Percentiles rank a stretch among this genome's conserved stretches.
phyloP scores from a whole-genome alignment of 2,888 invertebrate species.

The Archips xylosteana region DNA sequence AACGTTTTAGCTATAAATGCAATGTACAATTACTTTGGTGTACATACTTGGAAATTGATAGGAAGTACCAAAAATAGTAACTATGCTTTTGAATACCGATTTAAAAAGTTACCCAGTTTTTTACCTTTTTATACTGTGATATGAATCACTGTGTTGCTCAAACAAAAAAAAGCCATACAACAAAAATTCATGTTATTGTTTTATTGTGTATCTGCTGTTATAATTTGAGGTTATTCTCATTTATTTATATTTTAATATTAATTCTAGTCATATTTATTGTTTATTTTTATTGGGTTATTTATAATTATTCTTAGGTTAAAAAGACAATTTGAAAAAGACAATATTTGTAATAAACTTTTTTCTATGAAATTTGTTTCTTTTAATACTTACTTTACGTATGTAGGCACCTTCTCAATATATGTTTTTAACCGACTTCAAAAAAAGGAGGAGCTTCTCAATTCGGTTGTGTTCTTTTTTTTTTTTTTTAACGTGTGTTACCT shows the following conservation, averaged over 20 bases:
- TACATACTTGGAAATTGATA: no score
- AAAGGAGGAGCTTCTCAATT: no score
- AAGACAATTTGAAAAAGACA: slow-evolving; percentile 39
- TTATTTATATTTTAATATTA: slow-evolving; percentile 2
- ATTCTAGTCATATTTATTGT: slow-evolving; percentile 35
- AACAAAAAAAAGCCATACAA: not conserved
- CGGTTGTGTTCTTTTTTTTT: no score
- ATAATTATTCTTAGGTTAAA: slow-evolving; percentile 21
- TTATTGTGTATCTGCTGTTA: not conserved
- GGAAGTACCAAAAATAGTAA: not conserved
- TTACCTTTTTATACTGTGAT: slow-evolving; percentile 3
- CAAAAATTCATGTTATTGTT: not conserved
- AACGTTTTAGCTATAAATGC: no score
- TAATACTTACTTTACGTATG: not conserved
- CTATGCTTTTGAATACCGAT: not conserved
- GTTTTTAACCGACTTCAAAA: no score
- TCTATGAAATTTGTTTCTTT: slow-evolving; percentile 14
- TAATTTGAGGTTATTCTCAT: not conserved
- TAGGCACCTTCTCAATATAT: no score
- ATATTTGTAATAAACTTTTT: slow-evolving; percentile 39
- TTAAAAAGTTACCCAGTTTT: not conserved
- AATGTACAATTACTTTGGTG: not conserved
- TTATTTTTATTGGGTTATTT: slow-evolving; percentile 15
- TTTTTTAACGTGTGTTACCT: no score
- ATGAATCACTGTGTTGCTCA: slow-evolving; percentile 6